Evolutionary conservation across 2,888 invertebrate genomes (phyloP).

Genomic region (Protodeltote pygarga): DNA sequence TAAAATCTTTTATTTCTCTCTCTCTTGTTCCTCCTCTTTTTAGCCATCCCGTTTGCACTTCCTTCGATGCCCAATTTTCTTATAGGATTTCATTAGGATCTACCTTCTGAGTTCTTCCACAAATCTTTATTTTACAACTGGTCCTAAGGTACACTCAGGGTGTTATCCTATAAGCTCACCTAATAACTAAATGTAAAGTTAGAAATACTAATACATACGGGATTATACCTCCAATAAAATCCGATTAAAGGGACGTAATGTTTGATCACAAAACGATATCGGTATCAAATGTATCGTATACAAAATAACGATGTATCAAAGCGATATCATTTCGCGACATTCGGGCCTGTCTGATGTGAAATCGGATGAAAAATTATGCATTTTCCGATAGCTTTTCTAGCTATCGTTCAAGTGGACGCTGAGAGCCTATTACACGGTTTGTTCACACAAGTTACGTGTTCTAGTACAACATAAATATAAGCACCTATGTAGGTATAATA

Average conservation of each 20-base stretch:
- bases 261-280: slow-evolving; percentile 28
- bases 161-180: no score
- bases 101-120: no score
- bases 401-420: slow-evolving; percentile 68
- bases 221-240: slow-evolving; percentile 29
- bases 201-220: no score
- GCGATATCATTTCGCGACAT: slow-evolving; percentile 46
- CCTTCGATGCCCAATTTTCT: no score
- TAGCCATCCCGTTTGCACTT: no score
- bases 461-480: slow-evolving; percentile 27
- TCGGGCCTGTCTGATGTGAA: slow-evolving; percentile 72
- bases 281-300: slow-evolving; percentile 53
- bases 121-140: no score
- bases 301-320: slow-evolving; percentile 50
- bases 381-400: slow-evolving; percentile 79
- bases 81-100: no score
- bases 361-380: slow-evolving; percentile 84
- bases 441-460: slow-evolving; percentile 58
- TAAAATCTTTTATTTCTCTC: no score
- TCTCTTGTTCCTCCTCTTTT: no score
- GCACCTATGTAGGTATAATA: slow-evolving; percentile 18
- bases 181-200: no score
- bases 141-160: no score
- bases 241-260: slow-evolving; percentile 16
- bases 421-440: slow-evolving; percentile 77